These are phyloP conservation scores for Morone saxatilis DNA, from an alignment of 2,113 vertebrate genomes.

Conservation along the genomic window DNA sequence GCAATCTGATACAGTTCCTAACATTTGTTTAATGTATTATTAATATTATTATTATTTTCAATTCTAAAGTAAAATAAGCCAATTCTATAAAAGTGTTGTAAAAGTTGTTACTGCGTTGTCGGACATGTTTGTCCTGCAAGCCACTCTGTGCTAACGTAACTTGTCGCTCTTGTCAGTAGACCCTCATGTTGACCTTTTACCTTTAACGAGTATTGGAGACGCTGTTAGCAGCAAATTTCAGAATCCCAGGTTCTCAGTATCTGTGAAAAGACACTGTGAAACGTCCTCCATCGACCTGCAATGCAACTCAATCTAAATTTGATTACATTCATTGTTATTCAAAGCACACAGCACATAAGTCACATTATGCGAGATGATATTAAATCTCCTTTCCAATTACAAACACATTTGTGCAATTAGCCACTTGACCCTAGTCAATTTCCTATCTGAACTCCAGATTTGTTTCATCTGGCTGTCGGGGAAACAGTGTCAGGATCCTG, in stretches of 20 bases:
- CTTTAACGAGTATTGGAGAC: no score
- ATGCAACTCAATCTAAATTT: slow-evolving; percentile 1
- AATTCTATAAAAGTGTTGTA: no score
- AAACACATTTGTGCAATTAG: slow-evolving; percentile 37
- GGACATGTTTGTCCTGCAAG: no score
- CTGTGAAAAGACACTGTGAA: not conserved
- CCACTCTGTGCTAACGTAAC: no score
- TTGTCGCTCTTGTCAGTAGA: no score
- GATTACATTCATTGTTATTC: slow-evolving; percentile 31
- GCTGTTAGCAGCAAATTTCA: no score
- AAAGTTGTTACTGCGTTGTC: no score
- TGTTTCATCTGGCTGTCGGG: not conserved
- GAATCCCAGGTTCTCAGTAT: not conserved
- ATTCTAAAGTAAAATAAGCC: no score
- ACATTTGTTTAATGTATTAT: no score
- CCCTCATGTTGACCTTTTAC: no score
- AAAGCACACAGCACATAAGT: slow-evolving; percentile 3
- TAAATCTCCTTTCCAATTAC: slow-evolving; percentile 41
- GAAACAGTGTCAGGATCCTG: not conserved
- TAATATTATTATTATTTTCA: no score
- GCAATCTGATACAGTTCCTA: no score
- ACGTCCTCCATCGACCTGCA: not conserved
- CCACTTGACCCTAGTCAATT: slow-evolving; percentile 18
- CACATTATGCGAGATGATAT: slow-evolving; percentile 17
- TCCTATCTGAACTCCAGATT: not conserved